Evolutionary conservation across 2,797 vertebrate species (phyloP).

Genomic region (Rhinoraja longicauda): DNA sequence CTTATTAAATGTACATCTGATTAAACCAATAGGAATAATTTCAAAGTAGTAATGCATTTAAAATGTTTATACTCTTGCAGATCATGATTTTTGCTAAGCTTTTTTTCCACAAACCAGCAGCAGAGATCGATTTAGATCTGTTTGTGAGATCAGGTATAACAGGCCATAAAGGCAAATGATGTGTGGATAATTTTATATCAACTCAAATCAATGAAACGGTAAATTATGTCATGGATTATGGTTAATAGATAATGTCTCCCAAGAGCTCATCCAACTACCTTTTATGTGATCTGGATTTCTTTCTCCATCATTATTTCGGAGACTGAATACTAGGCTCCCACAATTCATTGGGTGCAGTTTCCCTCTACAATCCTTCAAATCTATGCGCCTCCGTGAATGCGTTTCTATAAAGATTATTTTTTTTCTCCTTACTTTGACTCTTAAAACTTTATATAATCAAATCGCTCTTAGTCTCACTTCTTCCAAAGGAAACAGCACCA

Average conservation of each 20-base stretch:
- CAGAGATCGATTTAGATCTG: background rate
- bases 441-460: too few relatives aligned
- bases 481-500: too few relatives aligned
- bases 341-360: too few relatives aligned
- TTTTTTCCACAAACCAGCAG: background rate
- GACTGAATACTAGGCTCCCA: too few relatives aligned
- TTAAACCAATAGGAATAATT: background rate
- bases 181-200: background rate
- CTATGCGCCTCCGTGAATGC: too few relatives aligned
- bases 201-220: background rate
- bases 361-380: too few relatives aligned
- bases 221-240: background rate
- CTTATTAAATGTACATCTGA: background rate
- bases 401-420: background rate
- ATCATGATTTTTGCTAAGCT: background rate
- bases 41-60: background rate
- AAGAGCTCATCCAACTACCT: too few relatives aligned
- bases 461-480: too few relatives aligned
- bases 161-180: background rate
- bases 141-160: background rate
- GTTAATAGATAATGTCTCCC: background rate
- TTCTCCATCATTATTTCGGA: too few relatives aligned
- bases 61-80: background rate
- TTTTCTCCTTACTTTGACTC: too few relatives aligned
- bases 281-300: too few relatives aligned